Conservation (phyloP, 2,797 vertebrate species). For the Helostoma temminkii region DNA sequence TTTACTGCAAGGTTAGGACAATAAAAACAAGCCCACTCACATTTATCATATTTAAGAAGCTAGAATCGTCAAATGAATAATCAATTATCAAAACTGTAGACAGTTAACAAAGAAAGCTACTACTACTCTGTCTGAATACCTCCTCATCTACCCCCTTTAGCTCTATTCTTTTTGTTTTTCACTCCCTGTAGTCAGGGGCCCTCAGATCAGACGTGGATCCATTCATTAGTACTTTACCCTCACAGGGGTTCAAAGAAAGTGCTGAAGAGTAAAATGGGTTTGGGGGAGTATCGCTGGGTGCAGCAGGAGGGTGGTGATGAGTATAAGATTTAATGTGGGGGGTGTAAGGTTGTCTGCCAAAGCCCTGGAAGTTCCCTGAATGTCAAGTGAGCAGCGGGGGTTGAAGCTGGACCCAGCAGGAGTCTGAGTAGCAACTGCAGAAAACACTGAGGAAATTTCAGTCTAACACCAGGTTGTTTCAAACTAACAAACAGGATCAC, state of each 20-base stretch:
- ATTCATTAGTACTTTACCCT: slow-evolving; percentile 48
- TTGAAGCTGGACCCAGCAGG: slow-evolving; percentile 35
- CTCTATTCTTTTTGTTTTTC: slow-evolving; percentile 15
- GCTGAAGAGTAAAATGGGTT: slow-evolving; percentile 27
- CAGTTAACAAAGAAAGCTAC: neutral
- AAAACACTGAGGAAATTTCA: slow-evolving; percentile 39
- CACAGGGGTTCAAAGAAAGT: slow-evolving; percentile 41
- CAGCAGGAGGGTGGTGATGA: slow-evolving; percentile 64
- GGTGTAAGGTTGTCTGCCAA: slow-evolving; percentile 21
- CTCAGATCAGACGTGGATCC: slow-evolving; percentile 35
- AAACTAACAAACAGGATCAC: slow-evolving; percentile 15
- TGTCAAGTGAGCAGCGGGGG: slow-evolving; percentile 67
- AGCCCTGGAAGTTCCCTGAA: slow-evolving; percentile 60
- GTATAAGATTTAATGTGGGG: slow-evolving; percentile 43
- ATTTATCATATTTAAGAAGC: neutral
- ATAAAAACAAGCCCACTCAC: neutral
- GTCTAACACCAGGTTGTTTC: slow-evolving; percentile 15
- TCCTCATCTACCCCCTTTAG: neutral
- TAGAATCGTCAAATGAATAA: no score
- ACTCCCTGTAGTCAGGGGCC: slow-evolving; percentile 19
- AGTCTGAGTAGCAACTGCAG: slow-evolving; percentile 20
- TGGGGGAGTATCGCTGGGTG: slow-evolving; percentile 34
- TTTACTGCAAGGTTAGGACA: neutral
- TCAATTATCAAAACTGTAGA: no score
- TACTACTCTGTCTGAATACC: neutral